Percentiles rank a stretch among this genome's conserved stretches.
These are phyloP conservation scores for Neosilurus mollespiculum DNA, from an alignment of 2,797 vertebrate species.

Conservation along the genomic window DNA sequence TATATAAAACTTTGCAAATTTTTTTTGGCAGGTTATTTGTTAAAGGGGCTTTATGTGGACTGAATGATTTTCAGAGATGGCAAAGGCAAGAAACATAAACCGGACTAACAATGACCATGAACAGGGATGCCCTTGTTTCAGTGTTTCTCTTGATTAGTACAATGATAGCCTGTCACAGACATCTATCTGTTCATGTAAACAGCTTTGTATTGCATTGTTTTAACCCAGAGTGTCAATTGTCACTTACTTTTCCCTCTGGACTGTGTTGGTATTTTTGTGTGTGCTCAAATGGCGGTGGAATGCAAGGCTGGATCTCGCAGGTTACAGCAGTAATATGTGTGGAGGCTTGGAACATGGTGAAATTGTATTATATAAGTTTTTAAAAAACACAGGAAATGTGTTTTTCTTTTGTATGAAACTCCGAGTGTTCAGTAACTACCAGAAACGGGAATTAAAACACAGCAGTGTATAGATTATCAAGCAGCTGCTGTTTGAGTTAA, in stretches of 20 bases:
- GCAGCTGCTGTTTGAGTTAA: background rate
- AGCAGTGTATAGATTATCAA: background rate
- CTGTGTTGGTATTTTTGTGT: background rate
- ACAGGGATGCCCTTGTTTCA: background rate
- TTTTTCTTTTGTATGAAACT: background rate
- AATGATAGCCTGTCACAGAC: background rate
- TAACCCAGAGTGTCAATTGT: background rate
- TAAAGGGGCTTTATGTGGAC: too few relatives aligned
- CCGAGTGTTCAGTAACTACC: background rate
- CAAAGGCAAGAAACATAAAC: too few relatives aligned
- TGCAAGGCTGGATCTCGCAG: background rate
- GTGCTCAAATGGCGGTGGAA: too few relatives aligned
- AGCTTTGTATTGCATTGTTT: background rate
- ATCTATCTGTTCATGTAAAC: background rate
- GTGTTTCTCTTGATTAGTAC: background rate
- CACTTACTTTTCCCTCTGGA: background rate
- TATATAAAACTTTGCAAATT: too few relatives aligned
- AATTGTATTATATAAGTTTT: background rate
- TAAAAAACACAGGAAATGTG: too few relatives aligned
- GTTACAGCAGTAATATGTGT: background rate
- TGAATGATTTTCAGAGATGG: too few relatives aligned
- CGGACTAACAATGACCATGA: too few relatives aligned
- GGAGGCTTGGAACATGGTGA: background rate
- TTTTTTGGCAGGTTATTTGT: too few relatives aligned
- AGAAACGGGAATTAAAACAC: background rate